Evolutionary conservation across 2,113 vertebrate species (phyloP).

Genomic region (Hippocampus guttulatus): DNA sequence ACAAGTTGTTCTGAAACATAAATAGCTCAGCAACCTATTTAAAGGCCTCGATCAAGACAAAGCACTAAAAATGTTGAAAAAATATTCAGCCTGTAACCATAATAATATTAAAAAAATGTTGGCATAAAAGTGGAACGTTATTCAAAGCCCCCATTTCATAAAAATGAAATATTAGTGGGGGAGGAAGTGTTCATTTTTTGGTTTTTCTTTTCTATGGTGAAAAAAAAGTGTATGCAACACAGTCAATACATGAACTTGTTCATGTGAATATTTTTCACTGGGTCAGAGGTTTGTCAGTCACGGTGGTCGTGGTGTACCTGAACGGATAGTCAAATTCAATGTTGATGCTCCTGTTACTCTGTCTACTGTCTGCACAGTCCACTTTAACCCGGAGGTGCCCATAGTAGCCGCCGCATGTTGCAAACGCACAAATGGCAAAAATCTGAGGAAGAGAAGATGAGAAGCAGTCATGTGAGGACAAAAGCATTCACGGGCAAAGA

Average conservation of each 20-base stretch:
- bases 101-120: not conserved
- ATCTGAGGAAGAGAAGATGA: slow-evolving; percentile 73
- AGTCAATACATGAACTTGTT: not conserved
- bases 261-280: not conserved
- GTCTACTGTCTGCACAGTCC: slow-evolving; percentile 88
- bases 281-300: not conserved
- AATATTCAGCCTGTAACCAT: not conserved
- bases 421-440: slow-evolving; percentile 99
- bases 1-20: not conserved
- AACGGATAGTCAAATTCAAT: slow-evolving; percentile 91
- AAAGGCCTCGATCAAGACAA: not conserved
- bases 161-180: not conserved
- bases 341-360: slow-evolving; percentile 87
- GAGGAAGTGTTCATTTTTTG: not conserved
- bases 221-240: not conserved
- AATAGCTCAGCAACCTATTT: not conserved
- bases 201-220: not conserved
- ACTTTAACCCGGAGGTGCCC: slow-evolving; percentile 93
- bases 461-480: not conserved
- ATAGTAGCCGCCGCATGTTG: slow-evolving; percentile 97
- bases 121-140: not conserved
- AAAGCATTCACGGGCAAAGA: not conserved
- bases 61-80: not conserved
- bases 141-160: not conserved
- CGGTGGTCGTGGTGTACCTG: slow-evolving; percentile 74